Conservation (phyloP, 2,113 vertebrate species). For the Boulengerochromis microlepis region DNA sequence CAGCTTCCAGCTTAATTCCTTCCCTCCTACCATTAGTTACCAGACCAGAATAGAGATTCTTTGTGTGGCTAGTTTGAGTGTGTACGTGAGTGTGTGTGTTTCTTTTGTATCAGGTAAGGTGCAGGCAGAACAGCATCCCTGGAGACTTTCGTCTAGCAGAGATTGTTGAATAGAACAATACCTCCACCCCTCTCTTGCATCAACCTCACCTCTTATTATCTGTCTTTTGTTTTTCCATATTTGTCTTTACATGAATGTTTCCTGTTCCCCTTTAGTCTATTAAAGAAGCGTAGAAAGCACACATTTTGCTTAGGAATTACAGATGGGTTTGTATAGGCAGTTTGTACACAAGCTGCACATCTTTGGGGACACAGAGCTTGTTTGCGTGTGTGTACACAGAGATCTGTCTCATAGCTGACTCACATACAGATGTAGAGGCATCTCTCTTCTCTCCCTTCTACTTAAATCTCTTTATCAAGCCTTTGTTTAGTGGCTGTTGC, state of each 20-base stretch:
- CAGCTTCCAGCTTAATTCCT: conserved; percentile 32
- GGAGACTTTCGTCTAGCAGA: conserved; percentile 4
- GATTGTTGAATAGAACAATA: conserved; percentile 27
- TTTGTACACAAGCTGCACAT: neutral
- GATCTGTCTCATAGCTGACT: neutral
- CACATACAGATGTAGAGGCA: neutral
- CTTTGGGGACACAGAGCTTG: neutral
- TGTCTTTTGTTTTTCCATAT: neutral
- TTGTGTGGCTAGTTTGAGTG: neutral
- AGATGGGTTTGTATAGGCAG: neutral
- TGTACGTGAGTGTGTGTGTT: neutral
- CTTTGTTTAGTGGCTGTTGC: neutral
- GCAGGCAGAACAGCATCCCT: conserved; percentile 1
- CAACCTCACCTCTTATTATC: neutral
- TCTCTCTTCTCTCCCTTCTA: neutral
- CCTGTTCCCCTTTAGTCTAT: neutral
- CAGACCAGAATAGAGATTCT: conserved; percentile 21
- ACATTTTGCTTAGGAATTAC: neutral
- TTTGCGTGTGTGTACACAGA: neutral
- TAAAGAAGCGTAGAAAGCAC: neutral
- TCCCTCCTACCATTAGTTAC: conserved; percentile 11
- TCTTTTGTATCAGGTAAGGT: conserved; percentile 5
- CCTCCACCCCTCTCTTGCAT: neutral
- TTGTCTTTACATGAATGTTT: neutral
- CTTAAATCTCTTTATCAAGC: neutral